A percentile compares a stretch with the other conserved stretches of the same genome.
Evolutionary conservation across 2,888 invertebrate genomes (phyloP).

Genomic region (Didymodactylos carnosus): DNA sequence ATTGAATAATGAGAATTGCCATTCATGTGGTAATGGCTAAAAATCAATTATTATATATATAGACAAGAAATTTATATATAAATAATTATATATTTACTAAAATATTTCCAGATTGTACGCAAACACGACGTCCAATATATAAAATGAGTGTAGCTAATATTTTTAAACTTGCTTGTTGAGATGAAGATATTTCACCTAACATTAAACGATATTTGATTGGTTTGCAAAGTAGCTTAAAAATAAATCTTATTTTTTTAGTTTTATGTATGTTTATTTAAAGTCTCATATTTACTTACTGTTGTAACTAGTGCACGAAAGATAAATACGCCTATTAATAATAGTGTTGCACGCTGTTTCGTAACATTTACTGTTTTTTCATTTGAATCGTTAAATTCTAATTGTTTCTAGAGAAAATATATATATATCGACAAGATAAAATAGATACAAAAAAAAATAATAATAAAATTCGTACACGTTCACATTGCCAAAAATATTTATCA

Average conservation of each 20-base stretch:
- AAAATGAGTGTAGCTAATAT: slow-evolving; percentile 24
- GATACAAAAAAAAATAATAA: background rate
- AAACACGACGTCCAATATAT: slow-evolving; percentile 18
- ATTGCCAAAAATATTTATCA: slow-evolving; percentile 28
- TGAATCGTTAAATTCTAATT: slow-evolving; percentile 22
- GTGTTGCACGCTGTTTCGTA: slow-evolving; percentile 22
- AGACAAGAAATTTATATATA: background rate
- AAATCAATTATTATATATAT: background rate
- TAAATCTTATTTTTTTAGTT: background rate
- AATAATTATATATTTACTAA: background rate
- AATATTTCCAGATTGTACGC: background rate
- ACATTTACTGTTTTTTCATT: slow-evolving; percentile 22
- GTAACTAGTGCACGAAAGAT: slow-evolving; percentile 26
- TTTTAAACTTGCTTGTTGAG: slow-evolving; percentile 23
- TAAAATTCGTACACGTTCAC: slow-evolving; percentile 22
- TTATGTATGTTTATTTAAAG: background rate
- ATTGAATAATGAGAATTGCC: slow-evolving; percentile 4
- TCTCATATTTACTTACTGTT: slow-evolving; percentile 19
- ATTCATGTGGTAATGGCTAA: slow-evolving; percentile 12
- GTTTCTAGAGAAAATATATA: slow-evolving; percentile 18
- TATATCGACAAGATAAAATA: background rate
- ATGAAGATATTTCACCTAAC: slow-evolving; percentile 19
- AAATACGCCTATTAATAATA: slow-evolving; percentile 24
- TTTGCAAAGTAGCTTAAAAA: slow-evolving; percentile 24
- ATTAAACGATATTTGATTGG: slow-evolving; percentile 27